Conservation (phyloP, 2,113 vertebrate species). For the Embiotoca jacksoni region DNA sequence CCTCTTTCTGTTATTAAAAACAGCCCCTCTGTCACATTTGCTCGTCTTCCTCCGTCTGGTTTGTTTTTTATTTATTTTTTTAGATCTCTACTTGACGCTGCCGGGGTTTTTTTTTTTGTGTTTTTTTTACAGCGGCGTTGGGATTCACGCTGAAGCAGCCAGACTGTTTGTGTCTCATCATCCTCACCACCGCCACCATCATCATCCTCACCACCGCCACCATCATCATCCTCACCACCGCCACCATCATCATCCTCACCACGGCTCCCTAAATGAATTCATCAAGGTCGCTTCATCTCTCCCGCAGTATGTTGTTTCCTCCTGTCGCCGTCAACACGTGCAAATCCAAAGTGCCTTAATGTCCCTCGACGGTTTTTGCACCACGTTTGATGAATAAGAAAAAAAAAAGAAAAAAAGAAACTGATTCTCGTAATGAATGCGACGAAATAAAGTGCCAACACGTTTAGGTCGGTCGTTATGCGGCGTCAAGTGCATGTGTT, state of each 20-base stretch:
- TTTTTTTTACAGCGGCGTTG: too few species aligned
- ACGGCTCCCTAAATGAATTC: conserved; percentile 36
- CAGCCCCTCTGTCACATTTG: conserved; percentile 36
- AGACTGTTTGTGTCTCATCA: too few species aligned
- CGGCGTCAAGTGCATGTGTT: conserved; percentile 9
- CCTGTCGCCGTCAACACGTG: conserved; percentile 40
- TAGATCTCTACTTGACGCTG: neutral
- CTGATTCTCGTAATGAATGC: conserved; percentile 28
- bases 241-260: conserved; percentile 19
- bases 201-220: neutral
- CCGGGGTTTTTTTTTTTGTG: neutral
- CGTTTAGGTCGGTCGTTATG: conserved; percentile 24
- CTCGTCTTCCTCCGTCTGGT: neutral
- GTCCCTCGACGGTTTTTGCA: conserved; percentile 29
- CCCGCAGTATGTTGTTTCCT: neutral
- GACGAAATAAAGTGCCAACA: conserved; percentile 32
- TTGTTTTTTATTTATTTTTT: neutral
- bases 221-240: conserved; percentile 24
- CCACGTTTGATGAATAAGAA: neutral
- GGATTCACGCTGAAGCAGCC: too few species aligned
- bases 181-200: neutral
- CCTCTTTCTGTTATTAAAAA: conserved; percentile 69
- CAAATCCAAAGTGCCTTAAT: conserved; percentile 28
- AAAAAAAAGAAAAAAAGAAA: conserved; percentile 4
- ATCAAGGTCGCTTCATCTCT: conserved; percentile 39